Evolutionary conservation across 2,797 vertebrate species (phyloP).

Genomic region (Sardinella longiceps): DNA sequence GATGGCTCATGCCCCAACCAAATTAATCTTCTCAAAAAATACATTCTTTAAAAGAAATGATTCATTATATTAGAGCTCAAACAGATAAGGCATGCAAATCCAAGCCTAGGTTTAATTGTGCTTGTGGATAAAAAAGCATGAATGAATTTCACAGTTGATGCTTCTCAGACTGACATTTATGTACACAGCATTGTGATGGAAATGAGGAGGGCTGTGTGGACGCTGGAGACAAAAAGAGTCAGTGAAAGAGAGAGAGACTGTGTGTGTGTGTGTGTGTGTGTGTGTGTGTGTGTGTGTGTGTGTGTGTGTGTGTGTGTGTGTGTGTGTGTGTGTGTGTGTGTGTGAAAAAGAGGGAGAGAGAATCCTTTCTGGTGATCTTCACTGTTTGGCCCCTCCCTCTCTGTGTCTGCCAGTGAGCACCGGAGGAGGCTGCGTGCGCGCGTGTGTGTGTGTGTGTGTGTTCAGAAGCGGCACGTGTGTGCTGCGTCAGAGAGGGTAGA

Average conservation of each 20-base stretch:
- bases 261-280: too few relatives aligned
- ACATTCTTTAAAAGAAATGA: slow-evolving; percentile 38
- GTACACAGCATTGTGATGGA: slow-evolving; percentile 72
- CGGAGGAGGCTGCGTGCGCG: neutral
- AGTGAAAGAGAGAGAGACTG: slow-evolving; percentile 80
- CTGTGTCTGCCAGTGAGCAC: neutral
- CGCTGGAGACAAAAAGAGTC: slow-evolving; percentile 66
- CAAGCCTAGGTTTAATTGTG: slow-evolving; percentile 65
- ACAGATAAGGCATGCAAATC: slow-evolving; percentile 48
- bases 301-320: too few relatives aligned
- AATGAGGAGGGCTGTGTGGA: slow-evolving; percentile 64
- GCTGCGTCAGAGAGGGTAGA: neutral
- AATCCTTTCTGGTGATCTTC: neutral
- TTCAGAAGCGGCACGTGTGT: neutral
- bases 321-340: too few relatives aligned
- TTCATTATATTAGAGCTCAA: slow-evolving; percentile 67
- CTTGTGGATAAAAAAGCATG: slow-evolving; percentile 58
- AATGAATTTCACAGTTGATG: slow-evolving; percentile 69
- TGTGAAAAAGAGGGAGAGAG: too few relatives aligned
- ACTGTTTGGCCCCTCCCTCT: neutral
- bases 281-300: too few relatives aligned
- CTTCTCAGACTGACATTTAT: slow-evolving; percentile 62
- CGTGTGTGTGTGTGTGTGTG: too few relatives aligned
- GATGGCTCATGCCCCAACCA: slow-evolving; percentile 38
- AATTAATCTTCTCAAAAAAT: slow-evolving; percentile 57